Percentiles rank a stretch among this genome's conserved stretches.
Evolutionary conservation across 30 jellyfish, hydroid and myxozoan species (phyloP).

Genomic region (Clytia hemisphaerica): DNA sequence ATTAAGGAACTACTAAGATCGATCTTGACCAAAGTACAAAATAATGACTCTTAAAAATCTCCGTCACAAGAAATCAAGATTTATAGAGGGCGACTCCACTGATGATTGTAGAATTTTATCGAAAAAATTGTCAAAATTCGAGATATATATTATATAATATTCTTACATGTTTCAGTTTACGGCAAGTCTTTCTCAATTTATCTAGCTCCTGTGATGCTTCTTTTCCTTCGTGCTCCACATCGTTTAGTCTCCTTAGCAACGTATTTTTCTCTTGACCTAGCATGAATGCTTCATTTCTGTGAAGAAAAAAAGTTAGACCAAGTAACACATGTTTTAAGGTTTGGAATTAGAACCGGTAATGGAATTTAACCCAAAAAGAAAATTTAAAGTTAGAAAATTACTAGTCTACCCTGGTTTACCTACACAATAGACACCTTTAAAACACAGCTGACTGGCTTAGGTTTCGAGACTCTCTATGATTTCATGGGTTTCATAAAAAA

Average conservation of each 20-base stretch:
- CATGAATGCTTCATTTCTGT: conserved; percentile 64
- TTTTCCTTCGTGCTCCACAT: conserved; percentile 66
- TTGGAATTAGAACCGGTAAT: not conserved
- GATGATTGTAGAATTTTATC: too few species aligned
- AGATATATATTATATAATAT: not conserved
- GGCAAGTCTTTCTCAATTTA: conserved; percentile 64
- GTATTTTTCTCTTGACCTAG: conserved; percentile 57
- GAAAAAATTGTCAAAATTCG: too few species aligned
- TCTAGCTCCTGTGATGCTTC: conserved; percentile 82
- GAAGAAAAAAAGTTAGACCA: not conserved
- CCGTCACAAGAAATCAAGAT: too few species aligned
- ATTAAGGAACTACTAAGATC: too few species aligned
- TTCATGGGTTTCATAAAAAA: too few species aligned
- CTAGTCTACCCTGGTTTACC: too few species aligned
- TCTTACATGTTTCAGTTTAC: conserved; percentile 63
- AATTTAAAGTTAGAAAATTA: not conserved
- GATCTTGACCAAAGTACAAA: too few species aligned
- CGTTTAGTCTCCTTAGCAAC: conserved; percentile 47
- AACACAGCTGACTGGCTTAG: too few species aligned
- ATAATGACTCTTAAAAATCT: too few species aligned
- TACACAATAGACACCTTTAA: too few species aligned
- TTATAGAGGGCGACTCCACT: too few species aligned
- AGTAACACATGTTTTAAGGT: not conserved
- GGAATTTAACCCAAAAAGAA: not conserved
- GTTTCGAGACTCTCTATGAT: too few species aligned